Base-by-base conservation (phyloP, 1,140 invertebrate species). In the Bombus consobrinus region DNA sequence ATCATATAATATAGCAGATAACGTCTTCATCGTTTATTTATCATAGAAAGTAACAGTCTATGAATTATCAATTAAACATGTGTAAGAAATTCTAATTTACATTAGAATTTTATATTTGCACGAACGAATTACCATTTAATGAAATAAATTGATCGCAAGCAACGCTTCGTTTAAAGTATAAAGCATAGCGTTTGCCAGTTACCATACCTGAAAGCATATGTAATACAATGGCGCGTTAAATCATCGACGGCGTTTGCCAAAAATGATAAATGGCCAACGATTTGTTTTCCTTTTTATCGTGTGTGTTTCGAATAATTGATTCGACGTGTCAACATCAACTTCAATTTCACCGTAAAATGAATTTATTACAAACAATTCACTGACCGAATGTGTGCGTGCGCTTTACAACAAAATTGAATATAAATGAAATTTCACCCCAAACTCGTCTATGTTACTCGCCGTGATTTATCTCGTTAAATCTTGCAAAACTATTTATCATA, bases 321-420 rank as follows among this genome's bases (percentile, higher is more conserved):
- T 62, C 13, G 41, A 77, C 75, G 57, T 41, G 57, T 62, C 34
- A n/a, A 74, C 37, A 74, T 74, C 72, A 64, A 77, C 43, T 18
- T 77, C 39, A 28, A 41, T 77, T 62, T 77, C 28, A 32, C 12
- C 37, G 57, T 41, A 64, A 77, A 39, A 39, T 37, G 37, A 77
- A 77, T 77, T 64, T 77, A 77, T 77, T 64, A 37, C 41, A n/a
- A 41, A 77, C 37, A 77, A 77, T 39, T 77, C 62, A 32, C 37
- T 41, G 37, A 37, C 32, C 18, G 41, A 41, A 12, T 34, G 41
- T 37, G 34, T 15, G 8, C 28, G 22, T 2, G 10, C 53, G 41
- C 47, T 34, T 75, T 62, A 39, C 43, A 43, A 47, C 72, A 41
- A 62, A 62, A n/a, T 39, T 12, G 57, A 53, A 53, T 77, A 18